Evolutionary conservation across 2,888 invertebrate species (phyloP), one percentile per base, ranked within the genome.

Genomic region (Acleris sparsana): DNA sequence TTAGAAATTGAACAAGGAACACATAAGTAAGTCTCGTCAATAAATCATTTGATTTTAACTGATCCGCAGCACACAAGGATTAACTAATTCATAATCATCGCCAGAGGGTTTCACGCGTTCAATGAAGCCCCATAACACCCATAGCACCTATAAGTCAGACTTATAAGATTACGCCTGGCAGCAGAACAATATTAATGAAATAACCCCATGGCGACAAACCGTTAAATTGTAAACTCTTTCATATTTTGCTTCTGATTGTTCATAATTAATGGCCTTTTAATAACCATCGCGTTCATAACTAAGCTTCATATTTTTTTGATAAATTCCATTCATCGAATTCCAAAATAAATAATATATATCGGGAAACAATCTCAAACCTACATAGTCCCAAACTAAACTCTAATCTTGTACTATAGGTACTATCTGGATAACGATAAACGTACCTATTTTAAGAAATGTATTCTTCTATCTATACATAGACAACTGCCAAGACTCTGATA

Each of bases 141-240:
- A 33, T 53, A 53, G 53, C 39, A 13, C 39, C 39, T 39, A 39
- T 39, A 39, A 39, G 48, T 53, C 46, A 48, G 33, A 22, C 53
- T 61, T 53, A 61, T 61, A 53, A 46, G 5, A 53, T 62, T 53
- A 48, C n/a, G 5, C 11, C 33, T 62, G 62, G 33, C 62, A 53
- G 53, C 53, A 53, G 9, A 62, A 53, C 46, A 29, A 44, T 51
- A 43, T 52, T 53, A 33, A 48, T 62, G 29, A 53, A 57, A 25
- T 57, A 57, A 13, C 33, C 46, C 53, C 9, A 16, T 46, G 44
- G 53, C 44, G 29, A 61, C 53, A 48, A 22, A 29, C 44, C 53
- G 53, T 44, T 53, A 29, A 61, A 61, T 61, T 53, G 25, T 25
- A 22, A 60, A 61, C 44, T 53, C 29, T 17, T 44, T 44, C 33